Base-by-base conservation (phyloP, 2,888 invertebrate species). In the Drosophila bunnanda region DNA sequence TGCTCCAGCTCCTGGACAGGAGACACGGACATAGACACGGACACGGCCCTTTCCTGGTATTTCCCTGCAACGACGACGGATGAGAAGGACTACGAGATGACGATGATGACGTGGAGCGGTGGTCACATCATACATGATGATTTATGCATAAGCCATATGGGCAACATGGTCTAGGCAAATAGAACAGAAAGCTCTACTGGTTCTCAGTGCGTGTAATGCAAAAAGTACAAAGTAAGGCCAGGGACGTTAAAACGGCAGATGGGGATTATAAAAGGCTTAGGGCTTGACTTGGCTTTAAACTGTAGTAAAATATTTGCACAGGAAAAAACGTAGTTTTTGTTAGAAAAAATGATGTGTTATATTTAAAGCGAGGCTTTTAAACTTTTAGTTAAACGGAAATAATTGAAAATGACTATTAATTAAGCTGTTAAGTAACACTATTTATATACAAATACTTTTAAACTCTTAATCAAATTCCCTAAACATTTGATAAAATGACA, bases 121-220 rank as follows among this genome's bases (percentile, higher is more conserved):
- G 66, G 65, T 41, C 62, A 73, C 74, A 66, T 56, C 66, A 61
- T 57, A 59, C 57, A 81, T 62, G 66, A 82, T 80, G 79, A 80
- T 82, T 80, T 80, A 80, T 80, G 82, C 82, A 80, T 76, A 69
- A 76, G 71, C 61, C 79, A 78, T 78, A 72, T 78, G 76, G 69
- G 54, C 53, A 34, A 50, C 67, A 52, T 61, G 61, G 38, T 50
- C 67, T 68, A 56, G 57, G 44, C 59, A 78, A 71, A 70, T 68
- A 59, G 66, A 28, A 50, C 20, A 38, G 43, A 60, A n/a, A 76
- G 56, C 52, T 28, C 44, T 64, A 20, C 60, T 52, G 57, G 50
- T 50, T 39, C 25, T 53, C 50, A 36, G 60, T 77, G 65, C 78
- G 69, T 75, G 58, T 43, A 75, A 54, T 60, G 64, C 56, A 46